Conservation (phyloP, 2,797 vertebrate species). For the Chromis chromis region DNA sequence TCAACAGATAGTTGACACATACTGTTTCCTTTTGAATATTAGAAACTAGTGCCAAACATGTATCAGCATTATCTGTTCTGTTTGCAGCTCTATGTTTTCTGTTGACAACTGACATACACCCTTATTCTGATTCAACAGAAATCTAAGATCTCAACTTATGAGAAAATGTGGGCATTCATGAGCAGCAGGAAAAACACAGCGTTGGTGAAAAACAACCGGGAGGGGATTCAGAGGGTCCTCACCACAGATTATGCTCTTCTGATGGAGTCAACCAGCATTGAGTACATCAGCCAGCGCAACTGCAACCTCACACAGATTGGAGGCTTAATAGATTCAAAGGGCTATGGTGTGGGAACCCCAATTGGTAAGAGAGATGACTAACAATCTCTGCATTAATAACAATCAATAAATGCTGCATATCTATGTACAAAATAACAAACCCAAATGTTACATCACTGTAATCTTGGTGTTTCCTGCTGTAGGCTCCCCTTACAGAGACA, state of each 20-base stretch:
- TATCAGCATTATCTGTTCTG: constrained; percentile 11
- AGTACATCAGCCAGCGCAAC: constrained; percentile 98
- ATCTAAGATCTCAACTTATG: constrained; percentile 98
- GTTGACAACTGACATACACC: constrained; percentile 21
- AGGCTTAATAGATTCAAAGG: constrained; percentile 97
- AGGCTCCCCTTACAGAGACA: constrained; percentile 98
- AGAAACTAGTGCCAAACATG: background rate
- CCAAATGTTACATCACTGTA: background rate
- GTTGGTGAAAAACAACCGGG: constrained; percentile 94
- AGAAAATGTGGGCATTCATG: constrained; percentile 99
- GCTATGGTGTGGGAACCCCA: constrained; percentile 97
- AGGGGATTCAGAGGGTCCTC: constrained; percentile 95
- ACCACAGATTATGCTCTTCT: constrained; percentile 96
- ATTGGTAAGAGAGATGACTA: constrained; percentile 88
- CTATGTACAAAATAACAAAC: background rate
- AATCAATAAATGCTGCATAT: background rate
- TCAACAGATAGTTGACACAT: constrained; percentile 18
- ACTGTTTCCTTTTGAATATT: constrained; percentile 22
- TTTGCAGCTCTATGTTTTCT: background rate
- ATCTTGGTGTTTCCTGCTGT: constrained; percentile 21
- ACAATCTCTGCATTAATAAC: background rate
- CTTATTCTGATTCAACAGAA: constrained; percentile 84
- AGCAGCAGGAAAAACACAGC: constrained; percentile 96
- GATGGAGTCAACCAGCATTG: constrained; percentile 99
- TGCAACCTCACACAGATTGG: constrained; percentile 99